Percentiles rank a stretch among this genome's conserved stretches.
Conservation (phyloP, 2,888 invertebrate species). For the Drosophila tanythrix region DNA sequence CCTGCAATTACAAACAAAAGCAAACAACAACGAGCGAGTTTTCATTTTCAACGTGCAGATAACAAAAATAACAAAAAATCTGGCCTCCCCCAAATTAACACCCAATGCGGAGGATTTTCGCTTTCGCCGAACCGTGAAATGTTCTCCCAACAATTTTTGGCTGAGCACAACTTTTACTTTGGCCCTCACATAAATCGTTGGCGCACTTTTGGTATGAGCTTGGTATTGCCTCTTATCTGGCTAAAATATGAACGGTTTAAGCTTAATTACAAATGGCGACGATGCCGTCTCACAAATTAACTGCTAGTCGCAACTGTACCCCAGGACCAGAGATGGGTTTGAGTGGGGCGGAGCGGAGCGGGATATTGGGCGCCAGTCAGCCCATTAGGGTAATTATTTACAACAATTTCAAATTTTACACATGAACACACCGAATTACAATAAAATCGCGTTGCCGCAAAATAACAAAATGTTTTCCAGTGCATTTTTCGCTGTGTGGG, state of each 20-base stretch:
- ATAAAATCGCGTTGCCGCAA: conserved; percentile 48
- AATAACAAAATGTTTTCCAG: conserved; percentile 67
- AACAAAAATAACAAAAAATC: conserved; percentile 40
- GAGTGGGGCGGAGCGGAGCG: background rate
- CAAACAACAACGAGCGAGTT: conserved; percentile 34
- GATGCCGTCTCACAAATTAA: conserved; percentile 71
- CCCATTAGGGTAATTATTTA: conserved; percentile 81
- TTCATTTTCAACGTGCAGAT: conserved; percentile 37
- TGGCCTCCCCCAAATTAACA: conserved; percentile 69
- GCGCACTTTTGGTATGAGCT: conserved; percentile 11
- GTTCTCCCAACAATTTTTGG: conserved; percentile 63
- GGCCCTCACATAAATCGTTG: conserved; percentile 55
- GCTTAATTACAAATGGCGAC: conserved; percentile 80
- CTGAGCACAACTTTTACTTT: conserved; percentile 61
- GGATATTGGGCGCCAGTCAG: conserved; percentile 8
- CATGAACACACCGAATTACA: conserved; percentile 72
- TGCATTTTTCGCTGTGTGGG: conserved; percentile 55
- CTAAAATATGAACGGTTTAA: conserved; percentile 80
- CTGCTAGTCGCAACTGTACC: conserved; percentile 57
- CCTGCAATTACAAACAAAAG: conserved; percentile 62
- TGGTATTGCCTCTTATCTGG: conserved; percentile 67
- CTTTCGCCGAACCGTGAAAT: conserved; percentile 66
- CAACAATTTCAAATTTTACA: conserved; percentile 81
- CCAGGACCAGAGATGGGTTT: conserved; percentile 1
- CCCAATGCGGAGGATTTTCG: conserved; percentile 54